Base-by-base conservation (phyloP, 1,140 invertebrate genomes). In the Pentalonia nigronervosa region DNA sequence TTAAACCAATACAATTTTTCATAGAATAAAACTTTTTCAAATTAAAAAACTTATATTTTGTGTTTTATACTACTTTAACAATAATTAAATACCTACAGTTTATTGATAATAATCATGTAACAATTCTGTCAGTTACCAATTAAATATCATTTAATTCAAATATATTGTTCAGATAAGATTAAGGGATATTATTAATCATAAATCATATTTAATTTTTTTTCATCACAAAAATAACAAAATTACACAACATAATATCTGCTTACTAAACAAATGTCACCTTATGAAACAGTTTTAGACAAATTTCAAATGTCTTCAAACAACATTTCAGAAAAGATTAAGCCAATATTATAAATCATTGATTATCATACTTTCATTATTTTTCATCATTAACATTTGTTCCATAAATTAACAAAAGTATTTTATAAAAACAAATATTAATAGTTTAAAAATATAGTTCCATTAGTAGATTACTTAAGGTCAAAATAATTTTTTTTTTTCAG, bases 301-400 rank as follows among this genome's bases (percentile, higher is more conserved):
- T 67, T 4, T n/a, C 14, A n/a, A 67, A n/a, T 76, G 17, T n/a
- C 11, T n/a, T 34, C 60, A n/a, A 17, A 76, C n/a, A 1, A 76
- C 11, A 67, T 83, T 81, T 91, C 90, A 91, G 90, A 91, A 91
- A 91, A 91, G 90, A 91, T 91, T 91, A 91, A 91, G 90, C 90
- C 90, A 91, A n/a, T 81, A 21, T 50, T 34, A 87, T 50, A 56
- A 89, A 89, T 89, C 87, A 89, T 41, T 56, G n/a, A 87, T 83
- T 3, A 36, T 83, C 76, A 83, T 83, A 36, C 34, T 36, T 34
- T 36, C 7, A 36, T 83, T 8, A 23, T 83, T 36, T 83, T 83
- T 83, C 76, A 83, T 83, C 76, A 83, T 83, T 23, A 81, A 36
- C 17, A 81, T 23, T 36, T 81, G 7, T 81, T 36, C 2, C n/a